These are phyloP conservation scores for Drosophila melanosoma DNA, from an alignment of 2,888 invertebrate genomes.

Conservation along the genomic window DNA sequence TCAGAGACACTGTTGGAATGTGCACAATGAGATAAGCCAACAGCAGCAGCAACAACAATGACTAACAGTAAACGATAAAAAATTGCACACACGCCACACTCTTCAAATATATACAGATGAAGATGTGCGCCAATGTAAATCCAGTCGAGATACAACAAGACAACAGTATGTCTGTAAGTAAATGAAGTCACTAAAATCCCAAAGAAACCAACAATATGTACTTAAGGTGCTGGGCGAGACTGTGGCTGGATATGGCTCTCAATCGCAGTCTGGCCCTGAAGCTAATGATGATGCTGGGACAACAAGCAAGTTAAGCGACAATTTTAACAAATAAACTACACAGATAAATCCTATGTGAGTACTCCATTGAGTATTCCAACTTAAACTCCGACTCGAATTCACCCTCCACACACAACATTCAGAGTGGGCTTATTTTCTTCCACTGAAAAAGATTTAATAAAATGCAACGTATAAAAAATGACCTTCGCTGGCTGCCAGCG, in stretches of 20 bases:
- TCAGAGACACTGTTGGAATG: constrained; percentile 39
- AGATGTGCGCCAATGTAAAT: constrained; percentile 67
- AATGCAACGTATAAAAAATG: constrained; percentile 74
- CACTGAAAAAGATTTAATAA: constrained; percentile 60
- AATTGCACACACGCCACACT: constrained; percentile 36
- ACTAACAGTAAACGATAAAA: constrained; percentile 61
- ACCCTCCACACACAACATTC: background rate
- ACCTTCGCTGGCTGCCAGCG: constrained; percentile 60
- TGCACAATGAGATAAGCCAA: constrained; percentile 49
- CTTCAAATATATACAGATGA: constrained; percentile 26
- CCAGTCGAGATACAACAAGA: constrained; percentile 53
- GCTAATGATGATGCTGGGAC: constrained; percentile 31
- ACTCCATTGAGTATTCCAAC: constrained; percentile 1
- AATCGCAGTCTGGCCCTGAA: constrained; percentile 24
- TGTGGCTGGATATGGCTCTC: background rate
- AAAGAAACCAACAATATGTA: constrained; percentile 45
- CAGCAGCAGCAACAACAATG: constrained; percentile 42
- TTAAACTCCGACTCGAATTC: background rate
- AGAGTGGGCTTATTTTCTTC: background rate
- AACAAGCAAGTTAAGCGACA: constrained; percentile 61
- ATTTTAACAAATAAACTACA: constrained; percentile 66
- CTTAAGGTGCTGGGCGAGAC: constrained; percentile 39
- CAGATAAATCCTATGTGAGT: constrained; percentile 23
- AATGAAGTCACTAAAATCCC: constrained; percentile 42
- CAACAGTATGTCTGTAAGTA: constrained; percentile 9